phyloP scores from a whole-genome alignment of 1,140 invertebrate species.

The Leptonema lineaticorne region DNA sequence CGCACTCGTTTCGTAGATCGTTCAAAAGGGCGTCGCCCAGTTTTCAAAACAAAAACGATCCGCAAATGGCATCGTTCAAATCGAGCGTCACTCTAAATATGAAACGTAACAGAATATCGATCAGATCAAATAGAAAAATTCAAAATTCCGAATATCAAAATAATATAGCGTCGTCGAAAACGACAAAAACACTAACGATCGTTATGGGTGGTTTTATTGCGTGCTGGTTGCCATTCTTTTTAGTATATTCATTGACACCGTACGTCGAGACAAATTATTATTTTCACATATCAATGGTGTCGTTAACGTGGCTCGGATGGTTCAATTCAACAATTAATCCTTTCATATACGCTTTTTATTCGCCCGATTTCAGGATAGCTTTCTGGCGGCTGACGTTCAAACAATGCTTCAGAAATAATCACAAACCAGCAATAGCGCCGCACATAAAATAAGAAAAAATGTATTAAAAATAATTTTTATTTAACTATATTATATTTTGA shows the following conservation, averaged over 20 bases:
- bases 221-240: constrained; percentile 89
- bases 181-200: constrained; percentile 85
- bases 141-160: constrained; percentile 53
- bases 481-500: too few relatives aligned
- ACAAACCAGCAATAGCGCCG: too few relatives aligned
- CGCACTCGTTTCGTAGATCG: too few relatives aligned
- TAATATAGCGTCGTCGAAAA: constrained; percentile 70
- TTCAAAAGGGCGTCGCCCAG: too few relatives aligned
- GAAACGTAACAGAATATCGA: constrained; percentile 49
- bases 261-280: constrained; percentile 63
- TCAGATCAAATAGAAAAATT: constrained; percentile 41
- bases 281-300: constrained; percentile 68
- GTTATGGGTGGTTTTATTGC: constrained; percentile 90
- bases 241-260: constrained; percentile 79
- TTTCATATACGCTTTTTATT: constrained; percentile 86
- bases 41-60: too few relatives aligned
- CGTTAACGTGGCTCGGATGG: constrained; percentile 90
- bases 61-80: too few relatives aligned
- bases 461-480: too few relatives aligned
- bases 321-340: constrained; percentile 89
- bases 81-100: constrained; percentile 51
- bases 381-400: constrained; percentile 77
- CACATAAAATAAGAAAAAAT: too few relatives aligned
- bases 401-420: constrained; percentile 49
- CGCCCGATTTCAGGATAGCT: constrained; percentile 78